Base-by-base conservation (phyloP, 2,113 vertebrate genomes). In the Podilymbus podiceps region DNA sequence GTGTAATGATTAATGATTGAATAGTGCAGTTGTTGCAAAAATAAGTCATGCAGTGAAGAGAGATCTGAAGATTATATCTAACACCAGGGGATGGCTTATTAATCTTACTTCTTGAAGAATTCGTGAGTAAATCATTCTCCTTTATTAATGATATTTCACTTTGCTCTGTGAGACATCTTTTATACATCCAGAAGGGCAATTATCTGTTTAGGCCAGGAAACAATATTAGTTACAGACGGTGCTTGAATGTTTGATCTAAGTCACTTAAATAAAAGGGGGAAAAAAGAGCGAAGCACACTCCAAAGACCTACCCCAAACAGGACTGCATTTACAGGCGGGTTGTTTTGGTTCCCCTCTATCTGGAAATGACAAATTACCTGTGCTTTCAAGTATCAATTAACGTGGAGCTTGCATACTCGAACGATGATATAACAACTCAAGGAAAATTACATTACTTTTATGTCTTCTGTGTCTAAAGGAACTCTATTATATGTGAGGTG, bases 91-190 rank as follows among this genome's bases (percentile, higher is more conserved):
- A 98, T 95, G 97, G 98, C 97, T 98, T 98, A 98, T 98, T 98
- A 98, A 98, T 98, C 98, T 98, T 97, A 98, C 98, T 98, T 98
- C 98, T 97, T 97, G 97, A 98, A 98, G 98, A 98, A 98, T 98
- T 98, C 93, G 96, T 97, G 97, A 98, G 98, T 98, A 98, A 98
- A 98, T 98, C 98, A 98, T 97, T 98, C 98, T 98, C 97, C 98
- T 98, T 98, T 98, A 98, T 98, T 98, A 98, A 98, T 98, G 98
- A 98, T 98, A 98, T 98, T 98, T 98, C 98, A 98, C 97, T 98
- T 97, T 96, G 96, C 98, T 98, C 98, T 15, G 84, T 7, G 91
- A 98, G 98, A 98, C 96, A 98, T 98, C 98, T 98, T 98, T 98
- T 98, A 98, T 97, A 97, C 97, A 98, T 98, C 97, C 98, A 98